Evolutionary conservation across 2,888 invertebrate genomes (phyloP), one percentile per base, ranked within the genome.

Genomic region (Acleris literana): DNA sequence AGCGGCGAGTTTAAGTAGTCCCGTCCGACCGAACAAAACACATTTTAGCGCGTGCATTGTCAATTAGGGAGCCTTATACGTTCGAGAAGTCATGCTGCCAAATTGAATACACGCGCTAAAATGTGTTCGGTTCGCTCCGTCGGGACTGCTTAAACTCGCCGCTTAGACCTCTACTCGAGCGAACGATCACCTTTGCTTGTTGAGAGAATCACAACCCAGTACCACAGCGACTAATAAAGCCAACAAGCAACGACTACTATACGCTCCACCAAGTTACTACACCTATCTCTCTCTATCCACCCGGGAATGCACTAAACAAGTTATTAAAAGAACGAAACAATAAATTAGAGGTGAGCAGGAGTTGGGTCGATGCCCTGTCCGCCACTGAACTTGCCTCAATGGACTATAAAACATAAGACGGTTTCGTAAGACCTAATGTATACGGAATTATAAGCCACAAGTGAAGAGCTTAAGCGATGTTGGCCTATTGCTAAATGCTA

Each of bases 391-490:
- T 80, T 76, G 78, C 76, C 78, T 82, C 79, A 81, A 83, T 88
- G 78, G 80, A 77, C 79, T 77, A 84, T 87, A 84, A 85, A 86
- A 79, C 77, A 82, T 81, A 77, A 76, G 77, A 82, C 69, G 70
- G 79, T 87, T 86, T 88, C 85, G 81, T 86, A 86, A 86, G 76
- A 76, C 72, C 72, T 79, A 72, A 72, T 71, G 70, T 64, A 77
- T 78, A 74, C 75, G 76, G 20, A 49, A 58, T 60, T 49, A 25
- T 43, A 77, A 77, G 76, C 48, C 13, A 0, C 52, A 60, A 59
- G 57, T 61, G 13, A 18, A n/a, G 16, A 44, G 39, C 46, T 46
- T 11, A 16, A 52, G 46, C 22, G 60, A 13, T 46, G 13, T 3
- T n/a, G 7, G n/a, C 29, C 6, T 9, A 49, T 5, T 11, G 7